Evolutionary conservation across 2,888 invertebrate genomes (phyloP).

Genomic region (Sinhomidia bicolor): DNA sequence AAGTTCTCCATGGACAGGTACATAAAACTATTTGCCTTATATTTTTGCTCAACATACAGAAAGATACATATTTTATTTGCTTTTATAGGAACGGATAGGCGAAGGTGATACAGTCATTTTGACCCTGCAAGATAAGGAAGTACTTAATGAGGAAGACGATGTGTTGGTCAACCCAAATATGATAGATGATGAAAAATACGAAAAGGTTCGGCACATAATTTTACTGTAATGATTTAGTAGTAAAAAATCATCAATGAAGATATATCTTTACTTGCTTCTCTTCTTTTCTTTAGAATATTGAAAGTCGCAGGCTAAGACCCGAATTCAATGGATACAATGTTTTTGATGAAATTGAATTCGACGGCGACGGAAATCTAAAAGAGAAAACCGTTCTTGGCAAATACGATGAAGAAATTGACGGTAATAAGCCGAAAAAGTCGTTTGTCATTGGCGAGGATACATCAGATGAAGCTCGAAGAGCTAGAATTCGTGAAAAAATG

Average conservation of each 20-base stretch:
- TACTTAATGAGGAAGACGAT: conserved; percentile 93
- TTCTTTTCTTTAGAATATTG: conserved; percentile 86
- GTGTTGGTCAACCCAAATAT: conserved; percentile 96
- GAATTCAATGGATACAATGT: conserved; percentile 89
- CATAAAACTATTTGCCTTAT: conserved; percentile 72
- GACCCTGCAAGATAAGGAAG: conserved; percentile 95
- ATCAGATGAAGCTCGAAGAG: conserved; percentile 77
- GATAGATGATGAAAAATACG: conserved; percentile 91
- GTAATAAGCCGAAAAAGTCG: conserved; percentile 84
- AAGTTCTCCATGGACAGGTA: conserved; percentile 91
- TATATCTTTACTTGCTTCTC: background rate
- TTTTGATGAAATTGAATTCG: conserved; percentile 88
- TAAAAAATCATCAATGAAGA: background rate
- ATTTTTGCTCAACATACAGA: too few relatives aligned
- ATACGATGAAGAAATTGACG: conserved; percentile 96
- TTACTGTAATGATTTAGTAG: background rate
- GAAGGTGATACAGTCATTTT: conserved; percentile 94
- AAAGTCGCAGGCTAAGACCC: conserved; percentile 91
- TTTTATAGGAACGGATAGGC: conserved; percentile 83
- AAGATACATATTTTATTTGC: too few relatives aligned
- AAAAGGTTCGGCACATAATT: conserved; percentile 84
- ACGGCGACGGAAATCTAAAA: conserved; percentile 84
- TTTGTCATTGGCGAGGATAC: conserved; percentile 87
- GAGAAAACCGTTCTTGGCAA: conserved; percentile 90
- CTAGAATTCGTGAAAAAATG: conserved; percentile 82